Percentiles rank a stretch among this genome's conserved stretches.
phyloP scores from a whole-genome alignment of 2,113 vertebrate genomes.

The Phalacrocorax brasilianus region DNA sequence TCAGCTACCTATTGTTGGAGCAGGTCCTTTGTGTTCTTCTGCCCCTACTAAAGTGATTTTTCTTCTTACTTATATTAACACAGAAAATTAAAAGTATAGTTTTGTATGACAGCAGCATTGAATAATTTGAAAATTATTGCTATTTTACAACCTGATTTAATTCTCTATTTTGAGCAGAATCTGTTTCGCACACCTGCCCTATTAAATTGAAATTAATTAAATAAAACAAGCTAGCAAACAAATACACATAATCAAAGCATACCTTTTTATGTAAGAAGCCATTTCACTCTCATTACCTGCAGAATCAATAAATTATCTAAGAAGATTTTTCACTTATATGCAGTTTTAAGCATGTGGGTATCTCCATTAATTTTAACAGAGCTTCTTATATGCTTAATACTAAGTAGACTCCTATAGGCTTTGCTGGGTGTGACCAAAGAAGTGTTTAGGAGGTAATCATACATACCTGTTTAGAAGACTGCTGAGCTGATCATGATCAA shows the following conservation, averaged over 20 bases:
- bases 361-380: neutral
- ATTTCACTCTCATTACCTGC: neutral
- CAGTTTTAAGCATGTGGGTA: neutral
- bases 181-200: neutral
- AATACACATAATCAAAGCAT: neutral
- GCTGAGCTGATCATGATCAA: slow-evolving; percentile 40
- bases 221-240: neutral
- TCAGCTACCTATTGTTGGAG: neutral
- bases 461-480: slow-evolving; percentile 59
- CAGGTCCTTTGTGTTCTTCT: neutral
- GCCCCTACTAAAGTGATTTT: neutral
- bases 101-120: neutral
- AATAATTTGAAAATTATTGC: neutral
- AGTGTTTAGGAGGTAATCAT: neutral
- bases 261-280: neutral
- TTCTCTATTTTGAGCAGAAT: neutral
- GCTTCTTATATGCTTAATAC: neutral
- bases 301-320: neutral
- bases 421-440: neutral
- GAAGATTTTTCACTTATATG: neutral
- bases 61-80: neutral
- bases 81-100: neutral
- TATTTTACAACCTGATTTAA: neutral
- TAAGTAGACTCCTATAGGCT: neutral
- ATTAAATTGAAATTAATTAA: neutral